A percentile compares a stretch with the other conserved stretches of the same genome.
Conservation (phyloP, 23 tunicate genomes). For the Ciona savignyi region DNA sequence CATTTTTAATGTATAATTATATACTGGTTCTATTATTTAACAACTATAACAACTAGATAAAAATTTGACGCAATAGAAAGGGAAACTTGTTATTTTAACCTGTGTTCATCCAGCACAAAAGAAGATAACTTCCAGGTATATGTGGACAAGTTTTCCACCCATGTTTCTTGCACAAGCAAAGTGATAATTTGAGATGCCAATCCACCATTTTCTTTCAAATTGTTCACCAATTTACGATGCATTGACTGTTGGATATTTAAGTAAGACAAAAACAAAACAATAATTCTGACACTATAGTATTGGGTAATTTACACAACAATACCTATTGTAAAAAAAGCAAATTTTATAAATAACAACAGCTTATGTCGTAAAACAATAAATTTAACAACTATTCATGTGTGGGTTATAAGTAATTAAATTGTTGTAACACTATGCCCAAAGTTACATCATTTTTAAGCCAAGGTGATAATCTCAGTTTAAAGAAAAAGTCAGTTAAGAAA, state of each 20-base stretch:
- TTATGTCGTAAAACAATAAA: no score
- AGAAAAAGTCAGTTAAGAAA: no score
- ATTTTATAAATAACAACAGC: no score
- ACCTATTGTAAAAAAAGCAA: no score
- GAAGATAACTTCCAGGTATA: slow-evolving; percentile 57
- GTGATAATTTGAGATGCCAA: slow-evolving; percentile 23
- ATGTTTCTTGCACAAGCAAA: slow-evolving; percentile 40
- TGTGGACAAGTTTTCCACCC: slow-evolving; percentile 32
- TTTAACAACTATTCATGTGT: no score
- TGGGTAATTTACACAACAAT: neutral
- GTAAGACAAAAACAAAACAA: neutral
- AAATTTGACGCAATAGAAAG: no score
- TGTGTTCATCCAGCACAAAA: slow-evolving; percentile 5
- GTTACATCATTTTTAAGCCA: slow-evolving; percentile 1
- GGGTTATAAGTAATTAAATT: neutral
- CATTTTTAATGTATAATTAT: no score
- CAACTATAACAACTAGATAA: no score
- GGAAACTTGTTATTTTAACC: neutral
- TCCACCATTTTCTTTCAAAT: neutral
- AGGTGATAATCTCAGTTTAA: no score
- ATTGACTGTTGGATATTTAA: slow-evolving; percentile 42
- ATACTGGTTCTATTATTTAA: no score
- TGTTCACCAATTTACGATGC: slow-evolving; percentile 38
- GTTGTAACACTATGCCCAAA: neutral
- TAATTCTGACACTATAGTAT: neutral